Conservation (phyloP, 2,888 invertebrate species). For the Acleris cristana region DNA sequence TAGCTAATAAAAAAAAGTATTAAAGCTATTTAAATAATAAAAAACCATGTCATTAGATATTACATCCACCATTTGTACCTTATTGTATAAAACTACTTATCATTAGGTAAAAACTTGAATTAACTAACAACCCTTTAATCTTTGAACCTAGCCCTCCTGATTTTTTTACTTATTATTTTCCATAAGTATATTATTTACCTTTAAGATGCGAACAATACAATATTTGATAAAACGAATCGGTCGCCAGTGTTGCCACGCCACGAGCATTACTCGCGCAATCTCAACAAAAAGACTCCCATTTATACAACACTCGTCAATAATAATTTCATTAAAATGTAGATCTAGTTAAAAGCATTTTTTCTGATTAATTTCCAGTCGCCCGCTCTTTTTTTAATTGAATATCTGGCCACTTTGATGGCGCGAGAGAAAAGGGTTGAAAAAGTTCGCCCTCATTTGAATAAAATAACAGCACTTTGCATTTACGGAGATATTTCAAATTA, state of each 20-base stretch:
- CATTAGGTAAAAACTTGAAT: too few species aligned
- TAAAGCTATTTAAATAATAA: too few species aligned
- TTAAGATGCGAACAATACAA: too few species aligned
- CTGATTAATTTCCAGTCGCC: slow-evolving; percentile 84
- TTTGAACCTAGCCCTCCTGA: too few species aligned
- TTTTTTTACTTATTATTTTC: too few species aligned
- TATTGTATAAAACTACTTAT: too few species aligned
- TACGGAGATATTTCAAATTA: slow-evolving; percentile 84
- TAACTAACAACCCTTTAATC: too few species aligned
- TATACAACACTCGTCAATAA: slow-evolving; percentile 83
- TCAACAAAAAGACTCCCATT: slow-evolving; percentile 68
- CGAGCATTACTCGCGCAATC: slow-evolving; percentile 65
- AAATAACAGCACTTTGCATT: slow-evolving; percentile 84
- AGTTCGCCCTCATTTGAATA: slow-evolving; percentile 83
- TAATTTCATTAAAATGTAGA: slow-evolving; percentile 85
- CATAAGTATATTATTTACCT: too few species aligned
- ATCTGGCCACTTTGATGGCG: slow-evolving; percentile 84
- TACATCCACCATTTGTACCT: too few species aligned
- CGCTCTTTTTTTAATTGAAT: slow-evolving; percentile 84
- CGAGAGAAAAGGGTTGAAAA: slow-evolving; percentile 79
- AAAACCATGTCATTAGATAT: too few species aligned
- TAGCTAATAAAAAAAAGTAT: too few species aligned
- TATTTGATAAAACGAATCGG: too few species aligned
- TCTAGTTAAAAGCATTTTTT: slow-evolving; percentile 85
- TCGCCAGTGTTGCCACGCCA: neutral